phyloP scores from a whole-genome alignment of 2,113 vertebrate genomes.

The Cavia aperea region DNA sequence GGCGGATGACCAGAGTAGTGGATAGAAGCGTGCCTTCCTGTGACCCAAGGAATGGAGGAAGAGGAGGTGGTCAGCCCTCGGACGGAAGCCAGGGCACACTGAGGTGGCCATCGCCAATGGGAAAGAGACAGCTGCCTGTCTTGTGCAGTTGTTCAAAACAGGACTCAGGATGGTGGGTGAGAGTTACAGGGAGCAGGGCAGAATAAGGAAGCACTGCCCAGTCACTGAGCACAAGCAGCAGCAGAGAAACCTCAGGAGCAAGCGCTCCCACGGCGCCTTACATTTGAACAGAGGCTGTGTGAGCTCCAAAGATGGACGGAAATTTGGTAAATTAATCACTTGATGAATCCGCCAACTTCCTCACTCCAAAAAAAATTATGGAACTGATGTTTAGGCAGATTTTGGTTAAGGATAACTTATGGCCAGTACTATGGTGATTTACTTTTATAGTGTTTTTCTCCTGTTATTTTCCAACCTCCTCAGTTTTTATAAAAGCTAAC shows the following conservation, averaged over 20 bases:
- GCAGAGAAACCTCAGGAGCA: not conserved
- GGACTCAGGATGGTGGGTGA: not conserved
- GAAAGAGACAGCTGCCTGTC: not conserved
- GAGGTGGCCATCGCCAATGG: not conserved
- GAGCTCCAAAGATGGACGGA: not conserved
- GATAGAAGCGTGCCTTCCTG: not conserved
- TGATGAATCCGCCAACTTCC: not conserved
- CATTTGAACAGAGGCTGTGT: not conserved
- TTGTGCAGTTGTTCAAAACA: not conserved
- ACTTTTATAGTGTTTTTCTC: not conserved
- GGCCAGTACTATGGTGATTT: not conserved
- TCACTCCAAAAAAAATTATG: not conserved
- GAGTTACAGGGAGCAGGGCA: not conserved
- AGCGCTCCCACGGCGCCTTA: not conserved
- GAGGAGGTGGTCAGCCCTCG: not conserved
- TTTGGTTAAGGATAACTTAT: not conserved
- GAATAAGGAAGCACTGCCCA: not conserved
- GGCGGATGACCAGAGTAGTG: not conserved
- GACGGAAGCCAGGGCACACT: not conserved
- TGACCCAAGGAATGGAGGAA: not conserved
- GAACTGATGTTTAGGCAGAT: not conserved
- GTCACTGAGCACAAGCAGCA: not conserved
- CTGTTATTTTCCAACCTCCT: not conserved
- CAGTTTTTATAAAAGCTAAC: slow-evolving; percentile 27
- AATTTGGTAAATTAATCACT: not conserved